phyloP scores from a whole-genome alignment of 2,113 vertebrate species.

The Camarhynchus parvulus region DNA sequence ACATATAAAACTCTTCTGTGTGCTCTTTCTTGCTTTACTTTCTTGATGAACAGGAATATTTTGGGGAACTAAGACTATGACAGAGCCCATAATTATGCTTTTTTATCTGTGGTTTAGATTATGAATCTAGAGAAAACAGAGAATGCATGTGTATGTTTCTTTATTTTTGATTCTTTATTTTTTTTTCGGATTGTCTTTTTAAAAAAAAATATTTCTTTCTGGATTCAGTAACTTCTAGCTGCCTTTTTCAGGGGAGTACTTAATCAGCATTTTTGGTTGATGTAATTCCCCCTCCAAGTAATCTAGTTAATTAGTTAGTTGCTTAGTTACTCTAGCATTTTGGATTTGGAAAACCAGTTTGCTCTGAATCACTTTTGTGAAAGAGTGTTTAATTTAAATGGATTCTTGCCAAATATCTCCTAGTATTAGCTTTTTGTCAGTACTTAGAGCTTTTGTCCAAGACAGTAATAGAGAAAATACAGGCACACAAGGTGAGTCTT shows the following conservation, averaged over 20 bases:
- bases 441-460: not conserved
- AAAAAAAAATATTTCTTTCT: not conserved
- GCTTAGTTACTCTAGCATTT: not conserved
- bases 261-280: not conserved
- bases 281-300: not conserved
- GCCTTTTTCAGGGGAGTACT: not conserved
- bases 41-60: not conserved
- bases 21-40: not conserved
- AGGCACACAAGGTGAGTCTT: not conserved
- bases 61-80: not conserved
- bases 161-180: not conserved
- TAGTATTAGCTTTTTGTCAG: not conserved
- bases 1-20: not conserved
- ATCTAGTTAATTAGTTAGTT: conserved; percentile 33
- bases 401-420: not conserved
- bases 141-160: not conserved
- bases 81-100: not conserved
- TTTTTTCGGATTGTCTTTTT: not conserved
- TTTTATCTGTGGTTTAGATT: not conserved
- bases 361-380: not conserved
- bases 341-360: not conserved
- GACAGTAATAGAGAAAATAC: not conserved
- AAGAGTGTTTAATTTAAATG: not conserved
- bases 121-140: not conserved
- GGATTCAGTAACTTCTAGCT: not conserved